Percentiles rank a stretch among this genome's conserved stretches.
Evolutionary conservation across 1,140 invertebrate genomes (phyloP).

Genomic region (Centruroides vittatus): DNA sequence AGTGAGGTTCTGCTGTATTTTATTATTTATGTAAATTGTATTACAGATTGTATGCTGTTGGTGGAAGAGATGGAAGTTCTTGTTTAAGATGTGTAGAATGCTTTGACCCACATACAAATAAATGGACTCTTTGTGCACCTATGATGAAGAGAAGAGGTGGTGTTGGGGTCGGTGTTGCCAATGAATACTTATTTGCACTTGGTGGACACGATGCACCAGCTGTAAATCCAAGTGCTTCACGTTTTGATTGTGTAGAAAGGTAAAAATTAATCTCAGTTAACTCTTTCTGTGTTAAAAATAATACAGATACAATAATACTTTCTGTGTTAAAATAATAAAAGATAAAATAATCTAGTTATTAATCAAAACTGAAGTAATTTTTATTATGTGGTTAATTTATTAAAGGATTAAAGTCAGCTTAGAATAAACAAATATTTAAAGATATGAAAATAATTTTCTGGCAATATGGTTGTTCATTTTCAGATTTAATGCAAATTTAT

Average conservation of each 20-base stretch:
- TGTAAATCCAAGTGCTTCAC: slow-evolving; percentile 61
- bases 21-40: not conserved
- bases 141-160: slow-evolving; percentile 38
- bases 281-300: no score
- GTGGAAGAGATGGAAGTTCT: slow-evolving; percentile 78
- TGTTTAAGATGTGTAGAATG: slow-evolving; percentile 61
- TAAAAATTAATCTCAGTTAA: slow-evolving; percentile 29
- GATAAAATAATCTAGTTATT: no score
- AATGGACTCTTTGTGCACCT: slow-evolving; percentile 39
- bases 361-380: no score
- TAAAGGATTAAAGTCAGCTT: no score
- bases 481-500: no score
- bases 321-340: no score
- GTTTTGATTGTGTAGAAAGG: slow-evolving; percentile 84
- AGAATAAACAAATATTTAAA: no score
- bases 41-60: slow-evolving; percentile 70
- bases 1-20: no score
- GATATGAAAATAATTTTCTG: no score
- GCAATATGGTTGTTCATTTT: no score
- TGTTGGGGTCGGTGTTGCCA: slow-evolving; percentile 38
- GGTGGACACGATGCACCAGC: slow-evolving; percentile 81
- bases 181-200: slow-evolving; percentile 51
- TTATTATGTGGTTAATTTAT: no score
- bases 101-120: slow-evolving; percentile 37
- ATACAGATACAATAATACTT: no score